Base-by-base conservation (phyloP, 2,888 invertebrate species). In the Drosophila conformis region DNA sequence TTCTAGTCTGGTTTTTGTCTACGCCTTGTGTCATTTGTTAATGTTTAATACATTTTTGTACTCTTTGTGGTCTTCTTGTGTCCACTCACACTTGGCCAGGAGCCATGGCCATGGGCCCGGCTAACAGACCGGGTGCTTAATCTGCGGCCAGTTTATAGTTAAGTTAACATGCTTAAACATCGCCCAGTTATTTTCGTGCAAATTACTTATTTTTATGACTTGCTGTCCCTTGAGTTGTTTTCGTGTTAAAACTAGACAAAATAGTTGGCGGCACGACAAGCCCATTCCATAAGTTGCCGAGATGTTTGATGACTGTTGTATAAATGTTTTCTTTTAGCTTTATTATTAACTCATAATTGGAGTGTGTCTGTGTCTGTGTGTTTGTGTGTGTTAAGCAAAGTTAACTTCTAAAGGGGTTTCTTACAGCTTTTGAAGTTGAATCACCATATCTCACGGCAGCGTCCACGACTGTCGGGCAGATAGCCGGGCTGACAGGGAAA, bases 401-500 rank as follows among this genome's bases (percentile, higher is more conserved):
- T 21, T 11, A 2, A 36, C 27, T 27, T 38, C 29, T 8, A 25
- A 25, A 46, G 4, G 15, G 4, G 46, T 15, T 46, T 46, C 7
- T 25, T 46, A 15, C 21, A 46, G 46, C 25, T 46, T 7, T 15
- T 4, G 2, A 46, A 25, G 15, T 25, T 25, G 27, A 21, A 54
- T 74, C 52, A 91, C 91, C 91, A 92, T 25, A 92, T 89, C 72
- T 91, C 91, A 51, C 92, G 91, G 65, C 92, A 92, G 60, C 91
- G 91, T 11, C 92, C 92, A 11, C 90, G 90, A 49, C 87, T 86
- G 68, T 92, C 92, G 59, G 92, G 92, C 66, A 92, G 71, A 46
- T 90, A 92, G 48, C 92, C 91, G 0, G 92, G 91, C 68, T 92
- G 91, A 63, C 92, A 92, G 48, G 92, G 92, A 52, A 92, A 92